These are phyloP conservation scores for Sparus aurata DNA, from an alignment of 2,797 vertebrate species.

Conservation along the genomic window DNA sequence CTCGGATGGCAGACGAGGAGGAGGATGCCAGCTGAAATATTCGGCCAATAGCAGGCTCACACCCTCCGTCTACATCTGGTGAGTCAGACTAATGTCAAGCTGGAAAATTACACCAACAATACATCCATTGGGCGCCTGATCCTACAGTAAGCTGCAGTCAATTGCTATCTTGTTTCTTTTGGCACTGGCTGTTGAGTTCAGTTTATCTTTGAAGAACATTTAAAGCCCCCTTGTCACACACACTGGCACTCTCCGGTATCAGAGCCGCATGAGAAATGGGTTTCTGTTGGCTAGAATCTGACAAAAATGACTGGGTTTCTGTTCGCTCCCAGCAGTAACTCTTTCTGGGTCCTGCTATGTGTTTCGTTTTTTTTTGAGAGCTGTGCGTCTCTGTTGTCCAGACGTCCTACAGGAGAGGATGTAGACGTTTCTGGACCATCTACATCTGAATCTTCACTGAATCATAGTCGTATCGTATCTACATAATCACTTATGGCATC, in stretches of 20 bases:
- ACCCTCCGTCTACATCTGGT: no score
- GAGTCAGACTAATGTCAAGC: constrained; percentile 7
- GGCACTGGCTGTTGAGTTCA: constrained; percentile 53
- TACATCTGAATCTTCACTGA: constrained; percentile 5
- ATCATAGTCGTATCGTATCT: constrained; percentile 5
- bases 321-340: constrained; percentile 33
- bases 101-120: constrained; percentile 45
- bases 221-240: constrained; percentile 56
- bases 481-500: background rate
- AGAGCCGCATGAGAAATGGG: constrained; percentile 37
- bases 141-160: constrained; percentile 48
- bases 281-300: constrained; percentile 48
- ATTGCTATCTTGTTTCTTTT: constrained; percentile 58
- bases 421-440: constrained; percentile 3
- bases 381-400: constrained; percentile 16
- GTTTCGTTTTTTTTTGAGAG: constrained; percentile 38
- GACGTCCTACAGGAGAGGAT: background rate
- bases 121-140: constrained; percentile 25
- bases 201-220: constrained; percentile 66
- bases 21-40: no score
- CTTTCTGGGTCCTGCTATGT: constrained; percentile 24
- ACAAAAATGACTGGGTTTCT: constrained; percentile 55
- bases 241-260: constrained; percentile 46
- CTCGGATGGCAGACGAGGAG: no score
- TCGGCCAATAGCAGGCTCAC: no score